Percentiles rank a stretch among this genome's conserved stretches.
Conservation (phyloP, 2,113 vertebrate genomes). For the Campylomormyrus tamandua region DNA sequence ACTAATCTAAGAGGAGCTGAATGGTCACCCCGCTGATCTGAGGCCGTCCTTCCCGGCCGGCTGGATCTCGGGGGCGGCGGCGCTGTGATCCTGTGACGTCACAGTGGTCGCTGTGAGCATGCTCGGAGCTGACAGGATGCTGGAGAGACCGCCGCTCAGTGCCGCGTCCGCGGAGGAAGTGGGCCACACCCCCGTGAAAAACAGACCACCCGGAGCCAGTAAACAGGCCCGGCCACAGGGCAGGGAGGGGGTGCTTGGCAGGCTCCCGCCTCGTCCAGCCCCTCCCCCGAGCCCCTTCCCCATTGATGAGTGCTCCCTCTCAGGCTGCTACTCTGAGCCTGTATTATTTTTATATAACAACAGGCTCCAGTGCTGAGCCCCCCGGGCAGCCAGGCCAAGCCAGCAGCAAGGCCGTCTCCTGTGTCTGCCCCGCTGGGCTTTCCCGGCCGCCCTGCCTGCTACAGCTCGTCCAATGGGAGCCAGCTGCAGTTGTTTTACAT, state of each 20-base stretch:
- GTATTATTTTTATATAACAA: conserved; percentile 34
- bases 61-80: not conserved
- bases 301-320: conserved; percentile 8
- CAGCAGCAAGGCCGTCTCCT: not conserved
- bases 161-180: conserved; percentile 54
- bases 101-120: conserved; percentile 39
- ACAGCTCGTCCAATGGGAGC: not conserved
- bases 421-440: not conserved
- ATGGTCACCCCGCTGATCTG: not conserved
- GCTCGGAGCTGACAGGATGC: conserved; percentile 54
- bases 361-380: not conserved
- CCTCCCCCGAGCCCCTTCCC: not conserved
- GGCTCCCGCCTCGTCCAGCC: not conserved
- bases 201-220: conserved; percentile 54
- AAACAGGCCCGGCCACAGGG: conserved; percentile 46
- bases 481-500: not conserved
- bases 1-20: not conserved
- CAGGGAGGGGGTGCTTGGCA: conserved; percentile 25
- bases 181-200: conserved; percentile 57
- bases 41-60: not conserved
- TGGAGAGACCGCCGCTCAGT: conserved; percentile 48
- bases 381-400: not conserved
- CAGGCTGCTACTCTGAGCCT: conserved; percentile 1
- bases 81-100: not conserved
- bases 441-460: not conserved